Percentiles rank a stretch among this genome's conserved stretches.
These are phyloP conservation scores for Arvicanthis niloticus DNA, from an alignment of 2,113 vertebrate genomes.

Conservation along the genomic window DNA sequence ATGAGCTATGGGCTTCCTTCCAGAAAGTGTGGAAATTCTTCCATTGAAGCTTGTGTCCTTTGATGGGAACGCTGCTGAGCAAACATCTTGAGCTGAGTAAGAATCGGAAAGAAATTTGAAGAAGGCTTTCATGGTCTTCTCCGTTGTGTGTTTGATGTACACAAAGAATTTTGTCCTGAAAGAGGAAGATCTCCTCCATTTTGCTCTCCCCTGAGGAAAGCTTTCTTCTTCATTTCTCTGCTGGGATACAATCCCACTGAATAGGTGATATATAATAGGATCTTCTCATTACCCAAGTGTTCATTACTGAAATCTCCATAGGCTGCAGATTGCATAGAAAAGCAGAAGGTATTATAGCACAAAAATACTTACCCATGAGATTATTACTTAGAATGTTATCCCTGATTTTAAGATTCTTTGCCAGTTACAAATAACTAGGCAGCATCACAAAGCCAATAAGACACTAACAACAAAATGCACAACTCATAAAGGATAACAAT, in stretches of 20 bases:
- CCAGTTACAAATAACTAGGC: neutral
- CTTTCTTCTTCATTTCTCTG: conserved; percentile 46
- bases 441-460: conserved; percentile 1
- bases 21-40: conserved; percentile 60
- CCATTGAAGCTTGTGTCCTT: conserved; percentile 63
- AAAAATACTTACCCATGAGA: conserved; percentile 59
- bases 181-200: conserved; percentile 56
- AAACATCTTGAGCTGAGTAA: conserved; percentile 54
- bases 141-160: conserved; percentile 56
- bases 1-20: conserved; percentile 71
- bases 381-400: neutral
- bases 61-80: conserved; percentile 59
- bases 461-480: conserved; percentile 12
- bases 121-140: conserved; percentile 62
- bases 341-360: conserved; percentile 31
- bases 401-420: neutral
- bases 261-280: conserved; percentile 14
- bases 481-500: neutral
- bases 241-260: neutral
- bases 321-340: conserved; percentile 26
- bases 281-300: conserved; percentile 47
- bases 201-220: conserved; percentile 35
- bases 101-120: conserved; percentile 48
- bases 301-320: conserved; percentile 13
- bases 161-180: conserved; percentile 55